Evolutionary conservation across 2,113 vertebrate genomes (phyloP).

Genomic region (Camarhynchus parvulus): DNA sequence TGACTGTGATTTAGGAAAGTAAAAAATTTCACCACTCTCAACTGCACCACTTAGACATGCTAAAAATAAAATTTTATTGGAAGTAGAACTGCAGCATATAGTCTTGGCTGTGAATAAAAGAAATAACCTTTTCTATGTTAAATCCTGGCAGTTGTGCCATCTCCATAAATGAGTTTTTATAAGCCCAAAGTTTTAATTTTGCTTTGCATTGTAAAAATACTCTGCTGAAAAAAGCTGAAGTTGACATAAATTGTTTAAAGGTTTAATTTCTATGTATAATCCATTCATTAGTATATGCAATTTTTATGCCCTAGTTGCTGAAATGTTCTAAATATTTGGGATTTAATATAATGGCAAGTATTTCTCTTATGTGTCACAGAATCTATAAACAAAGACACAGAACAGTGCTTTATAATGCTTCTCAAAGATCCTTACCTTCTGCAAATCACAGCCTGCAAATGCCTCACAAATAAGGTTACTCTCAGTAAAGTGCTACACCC

Average conservation of each 20-base stretch:
- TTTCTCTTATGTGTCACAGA: background rate
- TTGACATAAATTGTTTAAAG: background rate
- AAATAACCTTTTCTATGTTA: background rate
- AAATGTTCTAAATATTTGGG: background rate
- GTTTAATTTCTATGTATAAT: background rate
- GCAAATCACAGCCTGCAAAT: background rate
- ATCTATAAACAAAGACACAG: background rate
- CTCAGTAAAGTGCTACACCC: background rate
- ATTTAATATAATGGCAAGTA: background rate
- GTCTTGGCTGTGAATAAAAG: conserved; percentile 22
- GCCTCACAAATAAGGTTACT: background rate
- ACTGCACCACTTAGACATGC: background rate
- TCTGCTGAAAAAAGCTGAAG: background rate
- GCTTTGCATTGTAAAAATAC: background rate
- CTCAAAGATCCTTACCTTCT: background rate
- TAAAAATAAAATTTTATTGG: conserved; percentile 46
- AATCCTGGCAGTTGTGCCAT: background rate
- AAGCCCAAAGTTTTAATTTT: background rate
- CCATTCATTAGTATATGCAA: background rate
- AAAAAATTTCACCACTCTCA: background rate
- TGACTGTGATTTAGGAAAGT: background rate
- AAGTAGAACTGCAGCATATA: background rate
- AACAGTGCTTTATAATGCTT: background rate
- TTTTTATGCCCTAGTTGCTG: background rate
- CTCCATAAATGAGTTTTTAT: background rate